Conservation (phyloP, 2,797 vertebrate species). For the Glyptemys insculpta region DNA sequence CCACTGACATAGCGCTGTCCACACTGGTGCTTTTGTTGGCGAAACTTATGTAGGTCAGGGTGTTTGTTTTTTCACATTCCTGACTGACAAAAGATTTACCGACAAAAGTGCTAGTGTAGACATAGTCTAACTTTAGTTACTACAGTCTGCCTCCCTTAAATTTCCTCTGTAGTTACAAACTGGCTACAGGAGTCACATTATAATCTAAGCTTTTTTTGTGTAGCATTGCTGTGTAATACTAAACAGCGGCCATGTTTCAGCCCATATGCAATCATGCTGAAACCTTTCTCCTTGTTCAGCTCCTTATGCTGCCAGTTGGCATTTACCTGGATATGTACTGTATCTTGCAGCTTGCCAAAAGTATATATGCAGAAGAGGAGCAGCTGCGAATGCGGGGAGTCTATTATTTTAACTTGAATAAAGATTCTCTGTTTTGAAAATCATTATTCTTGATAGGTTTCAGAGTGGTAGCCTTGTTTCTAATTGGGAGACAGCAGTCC, state of each 20-base stretch:
- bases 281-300: too few relatives aligned
- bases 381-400: neutral
- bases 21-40: too few relatives aligned
- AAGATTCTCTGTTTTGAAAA: neutral
- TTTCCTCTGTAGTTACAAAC: neutral
- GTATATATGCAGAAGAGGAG: neutral
- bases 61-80: too few relatives aligned
- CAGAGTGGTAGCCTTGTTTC: neutral
- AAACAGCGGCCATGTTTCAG: too few relatives aligned
- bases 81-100: too few relatives aligned
- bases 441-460: neutral
- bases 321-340: neutral
- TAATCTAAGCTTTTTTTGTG: too few relatives aligned
- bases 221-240: too few relatives aligned
- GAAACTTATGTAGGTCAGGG: too few relatives aligned
- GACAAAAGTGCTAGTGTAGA: too few relatives aligned
- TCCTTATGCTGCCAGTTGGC: neutral
- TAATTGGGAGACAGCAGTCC: neutral
- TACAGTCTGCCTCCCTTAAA: neutral
- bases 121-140: too few relatives aligned
- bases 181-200: neutral
- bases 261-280: too few relatives aligned
- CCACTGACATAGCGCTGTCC: too few relatives aligned
- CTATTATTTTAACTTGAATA: neutral
- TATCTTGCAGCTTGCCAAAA: neutral